These are phyloP conservation scores for Drosophila pullipes DNA, from an alignment of 2,888 invertebrate genomes.

Conservation along the genomic window DNA sequence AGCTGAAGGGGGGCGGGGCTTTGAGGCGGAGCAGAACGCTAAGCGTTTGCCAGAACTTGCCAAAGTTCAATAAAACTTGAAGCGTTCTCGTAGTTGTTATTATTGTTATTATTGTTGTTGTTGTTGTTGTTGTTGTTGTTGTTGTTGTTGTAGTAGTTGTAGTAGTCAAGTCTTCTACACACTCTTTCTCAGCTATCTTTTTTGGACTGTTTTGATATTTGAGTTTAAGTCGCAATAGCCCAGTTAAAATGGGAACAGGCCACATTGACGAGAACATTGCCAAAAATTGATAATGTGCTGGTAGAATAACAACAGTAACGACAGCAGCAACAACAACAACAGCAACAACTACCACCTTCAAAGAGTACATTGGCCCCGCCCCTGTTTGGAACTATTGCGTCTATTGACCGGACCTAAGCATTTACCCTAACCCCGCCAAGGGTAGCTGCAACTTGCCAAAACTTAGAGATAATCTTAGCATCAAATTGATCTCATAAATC, in stretches of 20 bases:
- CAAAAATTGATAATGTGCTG: slow-evolving; percentile 53
- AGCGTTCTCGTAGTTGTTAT: slow-evolving; percentile 40
- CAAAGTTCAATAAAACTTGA: slow-evolving; percentile 78
- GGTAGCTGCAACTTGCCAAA: background rate
- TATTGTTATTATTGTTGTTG: slow-evolving; percentile 21
- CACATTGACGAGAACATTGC: slow-evolving; percentile 53
- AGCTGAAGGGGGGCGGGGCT: background rate
- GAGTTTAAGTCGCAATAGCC: slow-evolving; percentile 77
- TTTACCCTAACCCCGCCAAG: background rate
- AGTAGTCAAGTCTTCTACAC: slow-evolving; percentile 25
- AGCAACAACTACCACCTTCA: slow-evolving; percentile 28
- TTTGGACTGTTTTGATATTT: slow-evolving; percentile 45
- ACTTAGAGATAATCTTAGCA: accelerated
- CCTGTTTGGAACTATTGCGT: slow-evolving; percentile 9
- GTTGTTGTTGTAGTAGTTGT: slow-evolving; percentile 32
- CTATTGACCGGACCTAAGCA: background rate
- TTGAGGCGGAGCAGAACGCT: background rate
- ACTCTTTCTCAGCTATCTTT: slow-evolving; percentile 5
- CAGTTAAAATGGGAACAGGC: slow-evolving; percentile 76
- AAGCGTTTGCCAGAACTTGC: slow-evolving; percentile 42
- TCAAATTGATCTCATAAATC: background rate
- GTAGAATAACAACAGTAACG: background rate
- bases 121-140: slow-evolving; percentile 17
- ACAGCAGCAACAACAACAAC: slow-evolving; percentile 1
- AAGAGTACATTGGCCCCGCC: slow-evolving; percentile 37